These are phyloP conservation scores for Lathamus discolor DNA, from an alignment of 2,113 vertebrate species.

Conservation along the genomic window DNA sequence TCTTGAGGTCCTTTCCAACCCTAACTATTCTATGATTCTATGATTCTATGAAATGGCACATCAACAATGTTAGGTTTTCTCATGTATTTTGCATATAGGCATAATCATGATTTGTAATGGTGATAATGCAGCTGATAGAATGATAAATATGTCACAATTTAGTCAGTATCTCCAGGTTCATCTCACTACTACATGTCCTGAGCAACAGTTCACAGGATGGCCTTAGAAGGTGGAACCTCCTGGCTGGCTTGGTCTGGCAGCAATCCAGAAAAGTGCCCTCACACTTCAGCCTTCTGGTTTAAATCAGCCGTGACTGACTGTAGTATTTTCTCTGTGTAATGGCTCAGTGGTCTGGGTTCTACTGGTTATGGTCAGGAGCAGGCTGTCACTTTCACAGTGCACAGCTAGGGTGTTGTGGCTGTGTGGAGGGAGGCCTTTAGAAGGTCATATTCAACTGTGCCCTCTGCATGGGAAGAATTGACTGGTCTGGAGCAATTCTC, in stretches of 20 bases:
- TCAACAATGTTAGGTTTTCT: not conserved
- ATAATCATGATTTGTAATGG: not conserved
- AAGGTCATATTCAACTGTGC: not conserved
- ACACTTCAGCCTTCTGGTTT: not conserved
- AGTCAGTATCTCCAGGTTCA: not conserved
- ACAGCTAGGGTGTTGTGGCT: not conserved
- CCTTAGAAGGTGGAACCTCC: not conserved
- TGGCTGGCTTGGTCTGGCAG: not conserved
- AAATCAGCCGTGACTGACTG: not conserved
- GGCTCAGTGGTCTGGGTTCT: not conserved
- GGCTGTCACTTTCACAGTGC: not conserved
- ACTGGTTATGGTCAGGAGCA: not conserved
- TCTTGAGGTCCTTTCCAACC: no score
- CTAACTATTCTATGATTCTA: no score
- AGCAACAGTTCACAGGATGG: not conserved
- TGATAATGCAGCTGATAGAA: not conserved
- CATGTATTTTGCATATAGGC: not conserved
- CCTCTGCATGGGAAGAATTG: not conserved
- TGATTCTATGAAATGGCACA: not conserved
- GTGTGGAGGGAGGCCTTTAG: not conserved
- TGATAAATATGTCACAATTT: not conserved
- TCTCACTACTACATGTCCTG: not conserved
- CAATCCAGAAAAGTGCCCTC: not conserved
- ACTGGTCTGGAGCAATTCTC: not conserved
- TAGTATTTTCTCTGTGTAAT: not conserved